Evolutionary conservation across 2,113 vertebrate species (phyloP).

Genomic region (Probosciger aterrimus): DNA sequence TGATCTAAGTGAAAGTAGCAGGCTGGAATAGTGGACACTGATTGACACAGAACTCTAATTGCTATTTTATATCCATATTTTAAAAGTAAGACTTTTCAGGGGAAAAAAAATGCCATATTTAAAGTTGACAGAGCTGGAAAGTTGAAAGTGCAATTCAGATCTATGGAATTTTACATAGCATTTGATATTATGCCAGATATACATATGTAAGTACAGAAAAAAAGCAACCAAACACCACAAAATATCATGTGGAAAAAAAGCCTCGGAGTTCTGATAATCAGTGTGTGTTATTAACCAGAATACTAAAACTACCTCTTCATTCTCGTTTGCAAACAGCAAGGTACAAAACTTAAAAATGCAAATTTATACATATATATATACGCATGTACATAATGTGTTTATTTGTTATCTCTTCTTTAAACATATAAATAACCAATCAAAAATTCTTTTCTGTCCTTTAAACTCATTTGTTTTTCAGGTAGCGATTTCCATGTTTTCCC

Average conservation of each 20-base stretch:
- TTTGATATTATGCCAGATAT: neutral
- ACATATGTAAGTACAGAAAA: neutral
- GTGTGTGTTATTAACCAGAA: neutral
- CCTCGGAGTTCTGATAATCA: neutral
- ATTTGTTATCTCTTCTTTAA: neutral
- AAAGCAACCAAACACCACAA: accelerated
- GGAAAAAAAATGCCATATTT: neutral
- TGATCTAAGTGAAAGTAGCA: conserved; percentile 37
- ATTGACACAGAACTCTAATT: neutral
- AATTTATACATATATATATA: neutral
- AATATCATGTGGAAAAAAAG: neutral
- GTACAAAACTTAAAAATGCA: neutral
- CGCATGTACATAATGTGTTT: neutral
- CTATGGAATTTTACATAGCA: neutral
- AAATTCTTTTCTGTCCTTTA: neutral
- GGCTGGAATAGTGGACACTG: conserved; percentile 9
- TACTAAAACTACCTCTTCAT: neutral
- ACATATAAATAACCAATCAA: neutral
- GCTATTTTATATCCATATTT: conserved; percentile 10
- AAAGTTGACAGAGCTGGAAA: neutral
- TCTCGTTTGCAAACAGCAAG: neutral
- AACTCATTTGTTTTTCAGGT: neutral
- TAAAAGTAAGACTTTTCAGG: neutral
- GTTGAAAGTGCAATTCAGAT: neutral
- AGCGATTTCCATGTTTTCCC: neutral